Evolutionary conservation across 2,113 vertebrate genomes (phyloP).

Genomic region (Mormyrus lacerda): DNA sequence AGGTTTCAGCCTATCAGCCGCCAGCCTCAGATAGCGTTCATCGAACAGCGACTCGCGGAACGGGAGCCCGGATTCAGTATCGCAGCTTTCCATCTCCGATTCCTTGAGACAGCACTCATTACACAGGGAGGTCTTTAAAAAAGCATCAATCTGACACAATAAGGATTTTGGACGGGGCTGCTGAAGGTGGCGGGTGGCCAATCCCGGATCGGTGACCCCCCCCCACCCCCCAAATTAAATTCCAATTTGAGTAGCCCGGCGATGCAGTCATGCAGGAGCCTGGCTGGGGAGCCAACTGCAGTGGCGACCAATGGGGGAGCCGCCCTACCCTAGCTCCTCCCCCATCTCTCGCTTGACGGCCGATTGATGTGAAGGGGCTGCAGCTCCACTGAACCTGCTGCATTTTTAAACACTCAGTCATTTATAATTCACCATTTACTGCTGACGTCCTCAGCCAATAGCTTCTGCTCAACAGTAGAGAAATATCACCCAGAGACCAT

Average conservation of each 20-base stretch:
- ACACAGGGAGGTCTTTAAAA: conserved; percentile 5
- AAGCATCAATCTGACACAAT: conserved; percentile 4
- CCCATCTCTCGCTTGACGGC: conserved; percentile 23
- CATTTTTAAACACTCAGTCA: conserved; percentile 39
- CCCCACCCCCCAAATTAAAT: conserved; percentile 15
- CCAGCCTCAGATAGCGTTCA: background rate
- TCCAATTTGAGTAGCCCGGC: background rate
- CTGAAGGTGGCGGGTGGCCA: conserved; percentile 3
- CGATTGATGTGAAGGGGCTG: conserved; percentile 36
- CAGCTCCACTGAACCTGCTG: conserved; percentile 31
- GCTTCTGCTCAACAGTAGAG: background rate
- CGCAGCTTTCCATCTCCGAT: background rate
- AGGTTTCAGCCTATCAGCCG: conserved; percentile 13
- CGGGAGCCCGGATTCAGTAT: background rate
- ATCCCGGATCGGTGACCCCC: background rate
- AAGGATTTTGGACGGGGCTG: background rate
- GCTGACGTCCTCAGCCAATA: conserved; percentile 26
- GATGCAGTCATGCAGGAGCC: background rate
- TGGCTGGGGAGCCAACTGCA: conserved; percentile 14
- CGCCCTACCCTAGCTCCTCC: conserved; percentile 7
- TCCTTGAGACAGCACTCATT: background rate
- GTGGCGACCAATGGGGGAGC: conserved; percentile 16
- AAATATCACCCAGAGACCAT: background rate
- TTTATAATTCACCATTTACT: conserved; percentile 42
- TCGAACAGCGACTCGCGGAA: background rate